Conservation (phyloP, 2,797 vertebrate genomes). For the Falco biarmicus region DNA sequence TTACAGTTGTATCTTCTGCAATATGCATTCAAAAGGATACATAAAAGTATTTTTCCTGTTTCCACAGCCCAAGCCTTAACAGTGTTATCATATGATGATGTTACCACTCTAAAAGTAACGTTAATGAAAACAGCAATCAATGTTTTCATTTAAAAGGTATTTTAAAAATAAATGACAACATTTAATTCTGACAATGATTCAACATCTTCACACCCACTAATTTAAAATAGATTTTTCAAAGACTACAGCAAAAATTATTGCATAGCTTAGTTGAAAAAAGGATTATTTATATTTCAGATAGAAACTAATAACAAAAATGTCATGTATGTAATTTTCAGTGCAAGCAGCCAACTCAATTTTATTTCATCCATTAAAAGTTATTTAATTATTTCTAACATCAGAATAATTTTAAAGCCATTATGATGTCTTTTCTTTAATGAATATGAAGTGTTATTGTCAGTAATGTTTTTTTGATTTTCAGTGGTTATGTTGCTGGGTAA, state of each 20-base stretch:
- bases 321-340: background rate
- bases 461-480: background rate
- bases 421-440: background rate
- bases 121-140: background rate
- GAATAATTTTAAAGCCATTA: background rate
- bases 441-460: background rate
- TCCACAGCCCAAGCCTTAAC: conserved; percentile 80
- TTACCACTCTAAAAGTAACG: conserved; percentile 74
- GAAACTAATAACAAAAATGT: background rate
- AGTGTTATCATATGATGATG: conserved; percentile 82
- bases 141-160: background rate
- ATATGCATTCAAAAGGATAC: conserved; percentile 1
- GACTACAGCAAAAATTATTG: background rate
- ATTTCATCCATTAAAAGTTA: background rate
- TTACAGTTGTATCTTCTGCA: background rate
- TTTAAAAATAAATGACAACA: background rate
- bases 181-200: background rate
- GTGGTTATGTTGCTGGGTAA: conserved; percentile 56
- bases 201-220: background rate
- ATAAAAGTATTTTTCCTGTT: conserved; percentile 81
- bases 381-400: background rate
- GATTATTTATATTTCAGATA: background rate
- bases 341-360: background rate
- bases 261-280: background rate
- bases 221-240: background rate